Base-by-base conservation (phyloP, 2,113 vertebrate species). In the Hyperoodon ampullatus region DNA sequence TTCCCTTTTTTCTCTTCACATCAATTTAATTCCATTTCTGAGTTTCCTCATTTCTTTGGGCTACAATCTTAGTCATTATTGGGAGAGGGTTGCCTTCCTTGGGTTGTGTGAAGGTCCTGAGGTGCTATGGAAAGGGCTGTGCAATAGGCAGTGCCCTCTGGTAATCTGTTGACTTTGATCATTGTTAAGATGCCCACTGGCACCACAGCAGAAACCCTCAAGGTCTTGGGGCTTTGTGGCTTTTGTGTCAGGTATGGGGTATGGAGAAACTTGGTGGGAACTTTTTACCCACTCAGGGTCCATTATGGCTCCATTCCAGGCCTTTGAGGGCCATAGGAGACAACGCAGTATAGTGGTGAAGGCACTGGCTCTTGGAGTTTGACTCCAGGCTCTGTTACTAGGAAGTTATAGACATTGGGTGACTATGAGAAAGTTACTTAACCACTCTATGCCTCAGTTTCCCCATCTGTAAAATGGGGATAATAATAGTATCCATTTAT, bases 381-480 rank as follows among this genome's bases (percentile, higher is more conserved):
- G 77, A 94, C 60, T 92, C 28, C 58, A 89, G 92, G 19, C 21
- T 84, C 61, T 86, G 30, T 88, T 88, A 55, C 12, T 75, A 90
- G n/a, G 61, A 81, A 82, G 55, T 42, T 75, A 63, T 0, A 94
- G 60, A 71, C 5, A 6, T 33, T 16, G 53, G 42, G 35, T 87
- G 47, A 87, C 50, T 70, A 42, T 90, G 53, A 81, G 61, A 77
- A 89, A 90, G 28, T 68, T 86, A 90, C 21, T 80, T 81, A 85
- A 85, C 28, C 28, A 72, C 14, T 85, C 35, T 35, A 33, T 6
- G 13, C 66, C 30, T 65, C 75, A 53, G 81, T 63, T 65, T 88
- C 42, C 33, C 53, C 24, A 60, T 4, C 47, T 93, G 12, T 50
- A 87, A 44, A 87, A 50, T 26, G 53, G 19, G 12, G 33, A 80